Evolutionary conservation across 2,888 invertebrate genomes (phyloP), one percentile per base, ranked within the genome.

Genomic region (Shargacucullia verbasci): DNA sequence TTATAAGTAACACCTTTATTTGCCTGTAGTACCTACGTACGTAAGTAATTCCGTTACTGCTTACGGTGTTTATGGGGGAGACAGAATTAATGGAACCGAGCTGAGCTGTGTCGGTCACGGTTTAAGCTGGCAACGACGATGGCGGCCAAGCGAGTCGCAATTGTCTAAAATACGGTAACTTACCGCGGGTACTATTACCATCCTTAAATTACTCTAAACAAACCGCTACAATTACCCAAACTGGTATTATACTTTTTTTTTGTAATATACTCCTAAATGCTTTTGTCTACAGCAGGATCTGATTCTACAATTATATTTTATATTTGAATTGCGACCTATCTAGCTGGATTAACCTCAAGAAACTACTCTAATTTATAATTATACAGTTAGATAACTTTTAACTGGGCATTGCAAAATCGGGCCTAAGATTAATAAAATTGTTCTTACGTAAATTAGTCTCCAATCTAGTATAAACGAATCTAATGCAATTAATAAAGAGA

Each of bases 91-190:
- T 67, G 57, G 59, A 55, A 65, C 53, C 31, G 55, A 25, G 44
- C 64, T 46, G 53, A 57, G 66, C 47, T 59, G 70, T 62, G 59
- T 55, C 69, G 67, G 73, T 67, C 71, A 76, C 63, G 70, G 70
- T 59, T 66, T 67, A 40, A 55, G 73, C 59, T 68, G 67, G 56
- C 48, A 69, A 71, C 48, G 74, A 71, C 65, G 59, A 29, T 56
- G 49, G 65, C 65, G 35, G 61, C 79, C 73, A 73, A 79, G 70
- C 84, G 79, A 69, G 70, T 77, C 81, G 65, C 58, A 70, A 78
- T 80, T 79, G 82, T 80, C 76, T 72, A 76, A 81, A 84, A 79
- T 74, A 81, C 79, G 63, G 78, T 73, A 73, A 55, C 61, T 53
- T 61, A 69, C 75, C 50, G 62, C 62, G 46, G 49, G n/a, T 52